Percentiles rank a stretch among this genome's conserved stretches.
These are phyloP conservation scores for Furcifer pardalis DNA, from an alignment of 2,797 vertebrate genomes.

Conservation along the genomic window DNA sequence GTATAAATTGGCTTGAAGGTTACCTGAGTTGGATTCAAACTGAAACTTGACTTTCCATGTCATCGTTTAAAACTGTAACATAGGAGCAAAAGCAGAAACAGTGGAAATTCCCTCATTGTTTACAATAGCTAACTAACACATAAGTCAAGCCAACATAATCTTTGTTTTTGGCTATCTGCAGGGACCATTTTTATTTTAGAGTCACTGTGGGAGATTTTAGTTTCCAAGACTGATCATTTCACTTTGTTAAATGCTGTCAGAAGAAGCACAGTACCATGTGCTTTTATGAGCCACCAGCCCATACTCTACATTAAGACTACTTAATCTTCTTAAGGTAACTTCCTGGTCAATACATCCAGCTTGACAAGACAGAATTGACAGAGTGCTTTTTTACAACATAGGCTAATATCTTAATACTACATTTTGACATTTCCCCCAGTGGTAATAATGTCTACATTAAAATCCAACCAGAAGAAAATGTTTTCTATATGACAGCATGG, in stretches of 20 bases:
- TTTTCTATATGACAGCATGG: conserved; percentile 21
- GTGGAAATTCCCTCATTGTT: conserved; percentile 48
- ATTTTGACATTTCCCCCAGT: conserved; percentile 28
- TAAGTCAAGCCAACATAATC: conserved; percentile 37
- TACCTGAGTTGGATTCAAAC: neutral
- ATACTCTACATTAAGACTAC: conserved; percentile 4
- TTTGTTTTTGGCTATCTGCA: conserved; percentile 34
- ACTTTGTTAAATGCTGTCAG: conserved; percentile 40
- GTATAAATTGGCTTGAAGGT: neutral
- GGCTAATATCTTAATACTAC: conserved; percentile 10
- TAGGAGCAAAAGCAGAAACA: conserved; percentile 38
- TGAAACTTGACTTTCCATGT: neutral
- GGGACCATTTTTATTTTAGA: conserved; percentile 44
- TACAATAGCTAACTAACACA: conserved; percentile 49
- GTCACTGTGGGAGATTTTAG: conserved; percentile 32
- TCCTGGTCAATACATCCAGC: conserved; percentile 41
- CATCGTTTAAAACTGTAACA: conserved; percentile 47
- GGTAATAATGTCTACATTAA: conserved; percentile 12
- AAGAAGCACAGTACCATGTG: conserved; percentile 23
- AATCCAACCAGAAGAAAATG: conserved; percentile 25
- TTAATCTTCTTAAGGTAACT: conserved; percentile 41
- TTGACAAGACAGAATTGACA: conserved; percentile 51
- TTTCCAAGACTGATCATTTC: conserved; percentile 21
- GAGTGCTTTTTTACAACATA: conserved; percentile 34
- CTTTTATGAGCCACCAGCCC: conserved; percentile 13